phyloP scores from a whole-genome alignment of 2,888 invertebrate species.

The Cabera pusaria region DNA sequence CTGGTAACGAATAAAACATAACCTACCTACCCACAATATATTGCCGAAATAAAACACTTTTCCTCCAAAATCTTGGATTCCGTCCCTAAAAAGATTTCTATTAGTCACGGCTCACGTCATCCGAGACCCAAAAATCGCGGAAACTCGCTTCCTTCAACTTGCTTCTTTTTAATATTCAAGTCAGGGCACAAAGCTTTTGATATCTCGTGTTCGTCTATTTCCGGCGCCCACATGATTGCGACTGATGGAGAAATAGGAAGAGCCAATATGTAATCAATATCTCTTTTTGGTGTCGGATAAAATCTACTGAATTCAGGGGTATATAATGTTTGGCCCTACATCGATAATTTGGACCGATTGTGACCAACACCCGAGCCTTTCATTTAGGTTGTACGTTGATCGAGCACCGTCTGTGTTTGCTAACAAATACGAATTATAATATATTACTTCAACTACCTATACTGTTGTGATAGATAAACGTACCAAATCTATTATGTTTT shows the following conservation, averaged over 20 bases:
- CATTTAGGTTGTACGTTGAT: too few relatives aligned
- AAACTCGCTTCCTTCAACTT: constrained; percentile 13
- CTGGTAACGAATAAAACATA: constrained; percentile 11
- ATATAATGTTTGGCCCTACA: too few relatives aligned
- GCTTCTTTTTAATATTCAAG: constrained; percentile 32
- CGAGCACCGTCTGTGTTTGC: too few relatives aligned
- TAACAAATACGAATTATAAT: too few relatives aligned
- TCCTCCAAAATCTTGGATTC: constrained; percentile 24
- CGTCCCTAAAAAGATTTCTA: constrained; percentile 31
- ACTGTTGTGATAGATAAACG: too few relatives aligned
- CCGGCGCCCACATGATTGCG: constrained; percentile 13
- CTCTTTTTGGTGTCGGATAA: constrained; percentile 2
- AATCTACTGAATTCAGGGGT: too few relatives aligned
- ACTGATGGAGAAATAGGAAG: constrained; percentile 9
- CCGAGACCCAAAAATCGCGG: constrained; percentile 15
- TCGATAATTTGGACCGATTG: too few relatives aligned
- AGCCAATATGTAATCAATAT: constrained; percentile 27
- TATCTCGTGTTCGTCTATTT: constrained; percentile 27
- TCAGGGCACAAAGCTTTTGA: constrained; percentile 27
- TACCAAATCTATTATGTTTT: too few relatives aligned
- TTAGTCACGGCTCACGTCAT: constrained; percentile 27
- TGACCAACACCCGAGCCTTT: too few relatives aligned
- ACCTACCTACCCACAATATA: not conserved
- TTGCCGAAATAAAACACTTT: constrained; percentile 19
- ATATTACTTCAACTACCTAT: too few relatives aligned